Evolutionary conservation across 2,888 invertebrate species (phyloP).

Genomic region (Melieria picta): DNA sequence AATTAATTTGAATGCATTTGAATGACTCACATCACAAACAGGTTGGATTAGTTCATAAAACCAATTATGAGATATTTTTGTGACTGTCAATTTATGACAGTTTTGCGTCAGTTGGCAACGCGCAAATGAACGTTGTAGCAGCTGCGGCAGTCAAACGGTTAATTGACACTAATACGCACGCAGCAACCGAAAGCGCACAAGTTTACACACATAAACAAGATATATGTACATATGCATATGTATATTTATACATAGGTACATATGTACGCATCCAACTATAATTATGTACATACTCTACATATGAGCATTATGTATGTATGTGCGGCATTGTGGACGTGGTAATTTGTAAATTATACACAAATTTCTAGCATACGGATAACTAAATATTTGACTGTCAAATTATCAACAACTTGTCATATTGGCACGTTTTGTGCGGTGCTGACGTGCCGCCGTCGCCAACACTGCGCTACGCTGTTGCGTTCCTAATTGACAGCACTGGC

Average conservation of each 20-base stretch:
- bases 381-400: slow-evolving; percentile 29
- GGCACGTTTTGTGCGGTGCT: too few species aligned
- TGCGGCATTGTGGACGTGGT: background rate
- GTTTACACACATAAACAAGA: background rate
- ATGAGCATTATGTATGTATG: background rate
- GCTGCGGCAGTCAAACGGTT: background rate
- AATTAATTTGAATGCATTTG: too few species aligned
- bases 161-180: slow-evolving; percentile 28
- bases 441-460: background rate
- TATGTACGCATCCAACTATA: background rate
- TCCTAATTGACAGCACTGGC: slow-evolving; percentile 10
- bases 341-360: too few species aligned
- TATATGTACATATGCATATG: background rate
- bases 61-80: too few species aligned
- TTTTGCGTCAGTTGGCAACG: too few species aligned
- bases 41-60: too few species aligned
- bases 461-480: background rate
- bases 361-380: slow-evolving; percentile 6
- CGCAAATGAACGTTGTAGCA: too few species aligned
- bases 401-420: slow-evolving; percentile 29
- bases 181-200: background rate
- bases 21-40: too few species aligned
- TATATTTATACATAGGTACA: background rate
- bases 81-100: too few species aligned
- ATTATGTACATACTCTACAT: background rate